Evolutionary conservation across 2,797 vertebrate genomes (phyloP), one percentile per base, ranked within the genome.

Genomic region (Petrocephalus sullivani): DNA sequence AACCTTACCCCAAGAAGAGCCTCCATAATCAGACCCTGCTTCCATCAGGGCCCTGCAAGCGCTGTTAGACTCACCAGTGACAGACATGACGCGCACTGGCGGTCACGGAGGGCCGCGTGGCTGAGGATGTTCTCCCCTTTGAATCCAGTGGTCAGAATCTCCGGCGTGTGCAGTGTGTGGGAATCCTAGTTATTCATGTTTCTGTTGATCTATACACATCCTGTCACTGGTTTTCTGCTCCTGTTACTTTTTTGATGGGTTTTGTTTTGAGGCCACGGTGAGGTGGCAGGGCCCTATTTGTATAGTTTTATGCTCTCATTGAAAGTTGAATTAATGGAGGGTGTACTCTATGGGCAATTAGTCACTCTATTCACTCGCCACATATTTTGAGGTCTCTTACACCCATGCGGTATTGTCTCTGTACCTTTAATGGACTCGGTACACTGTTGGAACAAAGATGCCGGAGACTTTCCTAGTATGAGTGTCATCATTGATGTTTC

Each of bases 291-390:
- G 23, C 41, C 14, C 8, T 60, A 14, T 51, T 56, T 78, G 41
- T 49, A 41, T 6, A 49, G 19, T 61, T 87, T 51, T 4, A 51
- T 49, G 37, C 14, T 41, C 85, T 87, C 19, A 87, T 46, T 51
- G 61, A 61, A 54, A 85, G 61, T 64, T 46, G 83, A 57, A 16
- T 19, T 54, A 71, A 85, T 64, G 57, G 82, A 71, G 61, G 82
- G 28, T 41, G 21, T 23, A 28, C 51, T 87, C 37, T 81, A 71
- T 78, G 81, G n/a, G 56, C 12, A 28, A 49, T 60, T 81, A 23
- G 58, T 90, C 51, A 90, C 87, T 84, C 61, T 89, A 41, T 87
- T 86, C 87, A 91, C 89, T 89, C 88, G 64, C 88, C 54, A 12
- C 87, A 88, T 89, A 88, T 82, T 82, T 91, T 67, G 41, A n/a